Base-by-base conservation (phyloP, 2,888 invertebrate species). In the Lasioglossum morio region DNA sequence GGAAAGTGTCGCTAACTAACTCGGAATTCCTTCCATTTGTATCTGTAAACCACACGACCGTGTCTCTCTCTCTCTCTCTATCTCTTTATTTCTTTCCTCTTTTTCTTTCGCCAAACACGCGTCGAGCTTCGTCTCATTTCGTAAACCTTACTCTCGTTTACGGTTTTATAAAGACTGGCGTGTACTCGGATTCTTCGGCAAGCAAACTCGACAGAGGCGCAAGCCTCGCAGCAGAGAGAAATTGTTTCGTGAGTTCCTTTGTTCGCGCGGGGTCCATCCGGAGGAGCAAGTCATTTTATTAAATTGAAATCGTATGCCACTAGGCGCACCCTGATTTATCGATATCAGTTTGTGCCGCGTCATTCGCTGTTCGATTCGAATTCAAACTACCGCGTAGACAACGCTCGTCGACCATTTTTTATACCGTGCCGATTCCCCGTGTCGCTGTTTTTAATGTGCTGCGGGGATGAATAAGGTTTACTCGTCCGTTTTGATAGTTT, bases 1-100 rank as follows among this genome's bases (percentile, higher is more conserved):
- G 85, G 81, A 77, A 79, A 79, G 80, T 86, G 87, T 89, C 88
- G 87, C 91, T 92, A 91, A 92, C 91, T 90, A 91, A 91, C 89
- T 92, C 89, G 92, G 89, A 87, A 91, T 91, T 90, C 90, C 80
- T 85, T 79, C 81, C 78, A 81, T 73, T 80, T 82, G 83, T 85
- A 87, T 85, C 82, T 69, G 75, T 48, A 72, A 34, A 27, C 30
- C 60, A 16, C n/a, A 63, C 48, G 16, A 48, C 23, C 48, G 23
- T 23, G 2, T 7, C n/a, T n/a, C n/a, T n/a, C n/a, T n/a, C 48
- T 48, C 14, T 60, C 60, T 16, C 57, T n/a, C 75, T 43, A 14
- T 37, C 37, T 14, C 76, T 76, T 57, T 37, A 57, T 72, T 72
- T 27, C 40, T 16, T n/a, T 12, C 10, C 57, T 57, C n/a, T n/a